Conservation (phyloP, 2,888 invertebrate species). For the Megastigmus dorsalis region DNA sequence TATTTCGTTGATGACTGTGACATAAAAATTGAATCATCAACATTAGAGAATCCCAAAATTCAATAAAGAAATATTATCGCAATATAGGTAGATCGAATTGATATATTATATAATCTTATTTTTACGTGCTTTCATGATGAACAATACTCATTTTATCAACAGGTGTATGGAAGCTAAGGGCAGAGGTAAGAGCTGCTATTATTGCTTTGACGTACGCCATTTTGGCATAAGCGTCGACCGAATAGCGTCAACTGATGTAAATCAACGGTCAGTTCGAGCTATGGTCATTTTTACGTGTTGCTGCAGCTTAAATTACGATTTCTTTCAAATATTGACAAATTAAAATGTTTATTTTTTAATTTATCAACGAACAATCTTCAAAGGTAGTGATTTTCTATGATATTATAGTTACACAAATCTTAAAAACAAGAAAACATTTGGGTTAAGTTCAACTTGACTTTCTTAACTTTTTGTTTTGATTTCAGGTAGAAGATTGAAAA, state of each 20-base stretch:
- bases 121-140: neutral
- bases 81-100: neutral
- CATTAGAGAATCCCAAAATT: neutral
- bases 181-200: constrained; percentile 14
- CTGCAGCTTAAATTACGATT: constrained; percentile 38
- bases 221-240: constrained; percentile 50
- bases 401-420: neutral
- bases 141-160: neutral
- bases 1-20: constrained; percentile 52
- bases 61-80: no score
- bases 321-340: constrained; percentile 41
- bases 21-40: constrained; percentile 42
- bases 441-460: constrained; percentile 8
- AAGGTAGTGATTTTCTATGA: constrained; percentile 36
- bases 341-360: constrained; percentile 24
- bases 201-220: constrained; percentile 51
- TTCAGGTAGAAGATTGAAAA: constrained; percentile 2
- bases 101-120: neutral
- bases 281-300: constrained; percentile 51
- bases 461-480: neutral
- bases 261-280: constrained; percentile 51
- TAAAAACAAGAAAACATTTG: neutral
- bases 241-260: constrained; percentile 53
- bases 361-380: constrained; percentile 11
- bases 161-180: constrained; percentile 3